Evolutionary conservation across 1,140 invertebrate species (phyloP).

Genomic region (Drosophila azteca): DNA sequence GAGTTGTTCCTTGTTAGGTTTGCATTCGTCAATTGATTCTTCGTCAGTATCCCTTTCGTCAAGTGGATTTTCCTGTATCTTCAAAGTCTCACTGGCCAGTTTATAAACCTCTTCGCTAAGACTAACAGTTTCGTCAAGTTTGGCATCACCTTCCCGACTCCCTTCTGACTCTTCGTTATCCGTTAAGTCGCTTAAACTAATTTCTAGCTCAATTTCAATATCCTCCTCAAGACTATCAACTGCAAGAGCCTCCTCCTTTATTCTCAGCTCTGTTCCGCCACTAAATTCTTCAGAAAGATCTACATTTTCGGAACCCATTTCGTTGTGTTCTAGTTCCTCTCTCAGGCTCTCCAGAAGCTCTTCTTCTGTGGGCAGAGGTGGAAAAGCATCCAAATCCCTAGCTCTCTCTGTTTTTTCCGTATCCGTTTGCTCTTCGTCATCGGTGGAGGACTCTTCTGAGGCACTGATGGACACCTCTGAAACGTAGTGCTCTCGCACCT

Average conservation of each 20-base stretch:
- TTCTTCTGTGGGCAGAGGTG: constrained; percentile 67
- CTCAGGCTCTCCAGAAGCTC: constrained; percentile 68
- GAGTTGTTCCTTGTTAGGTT: constrained; percentile 5
- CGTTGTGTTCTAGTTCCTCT: constrained; percentile 45
- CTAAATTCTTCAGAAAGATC: background rate
- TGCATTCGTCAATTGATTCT: background rate
- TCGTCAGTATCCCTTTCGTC: constrained; percentile 1
- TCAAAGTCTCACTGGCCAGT: constrained; percentile 32
- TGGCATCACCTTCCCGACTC: background rate
- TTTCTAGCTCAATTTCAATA: too few species aligned
- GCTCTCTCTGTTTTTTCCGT: constrained; percentile 3
- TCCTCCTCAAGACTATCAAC: too few species aligned
- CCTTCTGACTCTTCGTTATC: background rate
- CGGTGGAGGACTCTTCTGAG: constrained; percentile 28
- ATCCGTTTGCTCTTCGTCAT: constrained; percentile 27
- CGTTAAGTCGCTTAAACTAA: background rate
- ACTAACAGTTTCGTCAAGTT: constrained; percentile 34
- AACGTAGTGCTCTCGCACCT: constrained; percentile 67
- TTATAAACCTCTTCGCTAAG: constrained; percentile 39
- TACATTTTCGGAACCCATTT: background rate
- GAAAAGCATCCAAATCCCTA: constrained; percentile 44
- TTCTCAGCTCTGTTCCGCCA: background rate
- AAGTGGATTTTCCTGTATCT: background rate
- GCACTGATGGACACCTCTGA: constrained; percentile 66
- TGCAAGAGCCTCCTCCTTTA: background rate